Conservation (phyloP, 1,140 invertebrate genomes). For the Cydia pomonella region DNA sequence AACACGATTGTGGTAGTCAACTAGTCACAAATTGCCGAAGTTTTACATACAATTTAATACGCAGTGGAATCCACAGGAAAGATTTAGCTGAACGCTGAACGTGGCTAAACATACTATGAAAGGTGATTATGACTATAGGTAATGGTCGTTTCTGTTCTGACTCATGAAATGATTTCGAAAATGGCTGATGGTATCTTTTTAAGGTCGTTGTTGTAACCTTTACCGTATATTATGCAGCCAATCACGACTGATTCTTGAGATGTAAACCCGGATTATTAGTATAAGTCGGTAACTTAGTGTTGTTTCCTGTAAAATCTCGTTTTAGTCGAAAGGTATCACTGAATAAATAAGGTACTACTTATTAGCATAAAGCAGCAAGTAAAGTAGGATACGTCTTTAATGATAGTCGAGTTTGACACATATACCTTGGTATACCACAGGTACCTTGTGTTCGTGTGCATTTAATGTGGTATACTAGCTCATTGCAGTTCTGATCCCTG, state of each 20-base stretch:
- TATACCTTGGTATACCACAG: no score
- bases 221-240: background rate
- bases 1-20: background rate
- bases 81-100: constrained; percentile 10
- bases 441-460: constrained; percentile 48
- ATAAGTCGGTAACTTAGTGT: background rate
- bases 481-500: constrained; percentile 50
- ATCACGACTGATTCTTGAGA: background rate
- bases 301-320: background rate
- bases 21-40: background rate
- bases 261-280: background rate
- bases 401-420: no score
- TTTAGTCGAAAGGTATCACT: background rate
- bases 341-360: no score
- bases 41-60: background rate
- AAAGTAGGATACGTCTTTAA: no score
- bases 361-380: no score
- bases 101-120: constrained; percentile 23
- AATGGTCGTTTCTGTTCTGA: constrained; percentile 30
- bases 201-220: constrained; percentile 16
- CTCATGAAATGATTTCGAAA: constrained; percentile 24
- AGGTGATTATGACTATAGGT: constrained; percentile 19
- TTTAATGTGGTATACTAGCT: constrained; percentile 48
- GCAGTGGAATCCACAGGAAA: background rate
- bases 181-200: background rate